Conservation (phyloP, 1,140 invertebrate species). For the Leptinotarsa defecta region DNA sequence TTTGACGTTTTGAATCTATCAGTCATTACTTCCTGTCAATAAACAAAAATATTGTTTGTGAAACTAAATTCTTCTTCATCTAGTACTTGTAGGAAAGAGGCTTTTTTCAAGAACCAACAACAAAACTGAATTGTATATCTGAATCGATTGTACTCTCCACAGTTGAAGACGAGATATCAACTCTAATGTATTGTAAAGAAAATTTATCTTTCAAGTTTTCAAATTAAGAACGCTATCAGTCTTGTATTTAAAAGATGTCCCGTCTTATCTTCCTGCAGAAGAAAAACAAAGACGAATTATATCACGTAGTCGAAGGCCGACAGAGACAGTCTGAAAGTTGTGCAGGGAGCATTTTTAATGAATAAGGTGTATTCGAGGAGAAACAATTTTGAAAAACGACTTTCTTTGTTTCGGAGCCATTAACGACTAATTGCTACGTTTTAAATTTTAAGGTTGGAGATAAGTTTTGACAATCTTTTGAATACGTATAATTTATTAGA, state of each 20-base stretch:
- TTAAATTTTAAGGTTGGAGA: constrained; percentile 51
- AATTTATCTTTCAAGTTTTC: constrained; percentile 51
- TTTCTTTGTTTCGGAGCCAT: constrained; percentile 54
- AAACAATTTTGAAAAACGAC: constrained; percentile 56
- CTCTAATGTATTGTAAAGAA: constrained; percentile 36
- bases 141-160: no score
- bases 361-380: constrained; percentile 39
- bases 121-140: no score
- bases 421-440: constrained; percentile 55
- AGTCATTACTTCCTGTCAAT: no score
- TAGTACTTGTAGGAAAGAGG: no score
- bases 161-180: no score
- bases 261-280: constrained; percentile 36
- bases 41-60: no score
- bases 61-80: no score
- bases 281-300: constrained; percentile 29
- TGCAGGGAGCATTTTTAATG: constrained; percentile 35
- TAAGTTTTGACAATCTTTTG: constrained; percentile 51
- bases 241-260: constrained; percentile 51
- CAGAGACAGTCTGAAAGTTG: constrained; percentile 27
- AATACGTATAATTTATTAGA: constrained; percentile 48
- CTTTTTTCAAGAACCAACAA: no score
- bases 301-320: neutral
- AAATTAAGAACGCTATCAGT: constrained; percentile 52
- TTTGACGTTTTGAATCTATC: no score